phyloP scores from a whole-genome alignment of 1,140 invertebrate genomes.

The Drosophila tsacasi region DNA sequence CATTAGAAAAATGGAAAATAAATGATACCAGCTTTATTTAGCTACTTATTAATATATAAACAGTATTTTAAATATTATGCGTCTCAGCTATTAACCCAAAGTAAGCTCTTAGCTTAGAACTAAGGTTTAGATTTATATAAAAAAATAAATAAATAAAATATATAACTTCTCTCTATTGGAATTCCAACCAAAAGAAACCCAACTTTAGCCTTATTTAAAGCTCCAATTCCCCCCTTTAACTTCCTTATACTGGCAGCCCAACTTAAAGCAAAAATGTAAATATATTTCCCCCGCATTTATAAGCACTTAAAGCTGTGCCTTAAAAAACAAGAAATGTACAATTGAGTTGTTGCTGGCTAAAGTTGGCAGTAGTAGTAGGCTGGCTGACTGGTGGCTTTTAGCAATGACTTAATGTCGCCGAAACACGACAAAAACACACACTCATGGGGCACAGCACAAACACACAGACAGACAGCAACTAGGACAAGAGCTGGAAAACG shows the following conservation, averaged over 20 bases:
- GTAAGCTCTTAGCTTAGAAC: no score
- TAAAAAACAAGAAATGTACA: constrained; percentile 5
- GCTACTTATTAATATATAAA: background rate
- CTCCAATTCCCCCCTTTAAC: background rate
- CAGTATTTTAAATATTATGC: background rate
- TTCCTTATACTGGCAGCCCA: background rate
- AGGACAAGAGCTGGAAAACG: constrained; percentile 52
- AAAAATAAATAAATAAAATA: no score
- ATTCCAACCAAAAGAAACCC: no score
- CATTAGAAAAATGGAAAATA: background rate
- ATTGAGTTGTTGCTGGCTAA: constrained; percentile 56
- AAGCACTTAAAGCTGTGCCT: constrained; percentile 57
- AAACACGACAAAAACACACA: constrained; percentile 72
- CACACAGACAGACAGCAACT: constrained; percentile 34
- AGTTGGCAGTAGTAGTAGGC: constrained; percentile 14
- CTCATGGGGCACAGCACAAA: constrained; percentile 24
- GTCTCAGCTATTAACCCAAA: no score
- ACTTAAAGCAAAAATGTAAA: constrained; percentile 32
- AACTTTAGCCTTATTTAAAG: background rate
- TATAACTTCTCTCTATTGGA: no score
- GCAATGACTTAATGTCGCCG: constrained; percentile 77
- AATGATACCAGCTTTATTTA: background rate
- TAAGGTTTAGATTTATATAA: no score
- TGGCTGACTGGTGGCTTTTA: constrained; percentile 34
- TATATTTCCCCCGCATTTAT: constrained; percentile 19